phyloP scores from a whole-genome alignment of 2,113 vertebrate species.

The Oncorhynchus tshawytscha region DNA sequence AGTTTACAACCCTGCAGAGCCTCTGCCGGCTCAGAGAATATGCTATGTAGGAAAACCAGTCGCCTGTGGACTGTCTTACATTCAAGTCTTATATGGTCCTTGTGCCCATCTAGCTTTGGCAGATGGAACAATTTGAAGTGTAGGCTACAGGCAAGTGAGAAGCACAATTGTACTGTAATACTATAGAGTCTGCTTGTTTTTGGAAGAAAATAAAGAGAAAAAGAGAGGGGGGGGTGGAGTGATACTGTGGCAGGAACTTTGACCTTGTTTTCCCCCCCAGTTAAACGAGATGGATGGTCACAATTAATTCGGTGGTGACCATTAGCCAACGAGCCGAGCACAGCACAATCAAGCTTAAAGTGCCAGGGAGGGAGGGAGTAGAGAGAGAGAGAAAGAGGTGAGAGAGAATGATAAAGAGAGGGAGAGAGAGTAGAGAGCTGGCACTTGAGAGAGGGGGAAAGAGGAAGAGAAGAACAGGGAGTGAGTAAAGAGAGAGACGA shows the following conservation, averaged over 20 bases:
- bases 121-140: conserved; percentile 32
- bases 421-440: not conserved
- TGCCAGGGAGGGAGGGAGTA: not conserved
- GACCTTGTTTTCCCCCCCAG: conserved; percentile 26
- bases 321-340: conserved; percentile 44
- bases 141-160: conserved; percentile 45
- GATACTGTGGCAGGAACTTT: not conserved
- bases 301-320: conserved; percentile 57
- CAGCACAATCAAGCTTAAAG: conserved; percentile 23
- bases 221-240: not conserved
- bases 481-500: too few species aligned
- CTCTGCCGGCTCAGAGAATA: too few species aligned
- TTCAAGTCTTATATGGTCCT: not conserved
- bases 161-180: conserved; percentile 28
- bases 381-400: not conserved
- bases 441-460: not conserved
- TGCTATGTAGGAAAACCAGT: too few species aligned
- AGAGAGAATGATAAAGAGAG: not conserved
- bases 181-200: not conserved
- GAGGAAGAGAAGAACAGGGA: not conserved
- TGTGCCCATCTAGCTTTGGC: not conserved
- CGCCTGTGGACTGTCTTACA: not conserved
- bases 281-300: conserved; percentile 58
- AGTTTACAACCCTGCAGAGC: too few species aligned
- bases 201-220: not conserved